These are phyloP conservation scores for Hipposideros armiger DNA, from an alignment of 2,113 vertebrate genomes.

Conservation along the genomic window DNA sequence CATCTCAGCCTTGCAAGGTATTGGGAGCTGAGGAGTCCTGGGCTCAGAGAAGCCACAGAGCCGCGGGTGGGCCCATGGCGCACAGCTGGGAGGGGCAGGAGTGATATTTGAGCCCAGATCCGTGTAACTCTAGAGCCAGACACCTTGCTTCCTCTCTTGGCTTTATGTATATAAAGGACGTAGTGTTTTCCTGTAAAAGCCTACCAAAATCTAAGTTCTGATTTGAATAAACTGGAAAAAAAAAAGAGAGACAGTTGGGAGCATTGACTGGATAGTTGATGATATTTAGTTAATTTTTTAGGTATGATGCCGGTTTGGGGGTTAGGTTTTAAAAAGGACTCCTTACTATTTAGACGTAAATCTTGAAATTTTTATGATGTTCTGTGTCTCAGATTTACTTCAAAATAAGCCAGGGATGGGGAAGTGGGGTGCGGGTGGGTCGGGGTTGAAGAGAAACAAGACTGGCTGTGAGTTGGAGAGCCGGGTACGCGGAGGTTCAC, in stretches of 20 bases:
- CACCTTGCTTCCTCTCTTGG: neutral
- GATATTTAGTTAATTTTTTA: neutral
- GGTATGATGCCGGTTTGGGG: neutral
- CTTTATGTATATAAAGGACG: neutral
- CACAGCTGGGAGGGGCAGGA: neutral
- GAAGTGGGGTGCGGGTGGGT: neutral
- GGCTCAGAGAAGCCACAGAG: neutral
- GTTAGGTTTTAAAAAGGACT: neutral
- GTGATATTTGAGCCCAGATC: neutral
- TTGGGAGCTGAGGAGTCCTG: neutral
- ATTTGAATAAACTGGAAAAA: neutral
- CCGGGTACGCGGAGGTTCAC: neutral
- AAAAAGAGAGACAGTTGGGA: neutral
- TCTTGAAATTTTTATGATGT: neutral
- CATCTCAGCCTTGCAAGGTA: neutral
- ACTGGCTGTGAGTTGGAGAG: neutral
- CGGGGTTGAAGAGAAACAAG: neutral
- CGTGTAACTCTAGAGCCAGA: neutral
- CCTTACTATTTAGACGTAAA: neutral
- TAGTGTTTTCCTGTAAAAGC: neutral
- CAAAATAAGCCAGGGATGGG: too few relatives aligned
- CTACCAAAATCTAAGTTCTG: neutral
- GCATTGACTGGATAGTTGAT: neutral
- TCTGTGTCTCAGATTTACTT: neutral
- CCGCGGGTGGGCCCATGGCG: neutral